Percentiles rank a stretch among this genome's conserved stretches.
Evolutionary conservation across 2,797 vertebrate genomes (phyloP).

Genomic region (Ptychobarbus kaznakovi): DNA sequence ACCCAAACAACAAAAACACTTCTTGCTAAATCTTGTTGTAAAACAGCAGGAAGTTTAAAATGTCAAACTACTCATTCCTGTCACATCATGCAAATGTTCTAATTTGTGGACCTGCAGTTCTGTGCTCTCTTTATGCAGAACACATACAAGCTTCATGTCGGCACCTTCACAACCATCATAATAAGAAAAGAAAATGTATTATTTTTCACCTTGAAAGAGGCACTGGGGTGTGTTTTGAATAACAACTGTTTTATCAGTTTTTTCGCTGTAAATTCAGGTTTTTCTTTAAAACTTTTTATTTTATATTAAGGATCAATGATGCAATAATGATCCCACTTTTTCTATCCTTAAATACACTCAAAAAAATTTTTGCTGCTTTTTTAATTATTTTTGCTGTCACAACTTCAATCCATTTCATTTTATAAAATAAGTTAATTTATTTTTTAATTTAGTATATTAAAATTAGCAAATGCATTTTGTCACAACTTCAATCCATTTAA

Average conservation of each 20-base stretch:
- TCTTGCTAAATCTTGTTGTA: neutral
- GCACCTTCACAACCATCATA: conserved; percentile 31
- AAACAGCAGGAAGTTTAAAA: conserved; percentile 1
- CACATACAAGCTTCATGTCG: conserved; percentile 27
- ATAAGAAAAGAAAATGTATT: conserved; percentile 30
- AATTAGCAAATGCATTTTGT: neutral
- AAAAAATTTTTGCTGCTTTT: neutral
- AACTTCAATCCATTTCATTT: no score
- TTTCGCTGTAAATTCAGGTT: neutral
- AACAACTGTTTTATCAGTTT: neutral
- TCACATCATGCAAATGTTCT: conserved; percentile 36
- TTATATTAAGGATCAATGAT: neutral
- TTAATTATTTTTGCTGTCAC: no score
- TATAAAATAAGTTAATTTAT: no score
- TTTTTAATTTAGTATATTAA: neutral
- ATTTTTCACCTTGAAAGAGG: conserved; percentile 29
- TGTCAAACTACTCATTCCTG: conserved; percentile 26
- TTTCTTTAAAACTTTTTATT: neutral
- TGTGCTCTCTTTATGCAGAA: conserved; percentile 35
- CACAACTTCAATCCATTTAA: neutral
- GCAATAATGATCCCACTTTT: neutral
- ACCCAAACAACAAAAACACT: neutral
- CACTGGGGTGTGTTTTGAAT: conserved; percentile 32
- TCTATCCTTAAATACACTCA: neutral
- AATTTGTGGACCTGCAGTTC: conserved; percentile 29